phyloP scores from a whole-genome alignment of 1,140 invertebrate species.

The Marisa cornuarietis region DNA sequence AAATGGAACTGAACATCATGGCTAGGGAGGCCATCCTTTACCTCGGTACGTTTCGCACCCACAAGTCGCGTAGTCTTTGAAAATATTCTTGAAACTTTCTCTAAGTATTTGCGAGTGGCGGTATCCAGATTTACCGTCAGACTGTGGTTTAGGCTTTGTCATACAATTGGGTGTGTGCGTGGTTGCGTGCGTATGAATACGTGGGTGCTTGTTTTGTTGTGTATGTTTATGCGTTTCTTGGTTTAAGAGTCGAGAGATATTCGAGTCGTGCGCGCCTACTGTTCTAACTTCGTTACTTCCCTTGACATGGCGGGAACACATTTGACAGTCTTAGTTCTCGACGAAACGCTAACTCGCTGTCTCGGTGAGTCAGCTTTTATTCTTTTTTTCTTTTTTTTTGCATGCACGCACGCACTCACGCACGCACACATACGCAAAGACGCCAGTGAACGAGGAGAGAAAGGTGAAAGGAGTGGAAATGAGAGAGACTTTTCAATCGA shows the following conservation, averaged over 20 bases:
- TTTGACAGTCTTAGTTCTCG: constrained; percentile 74
- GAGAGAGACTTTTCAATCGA: no score
- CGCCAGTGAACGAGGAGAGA: no score
- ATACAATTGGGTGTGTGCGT: no score
- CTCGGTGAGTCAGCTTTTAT: constrained; percentile 49
- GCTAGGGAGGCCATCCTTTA: constrained; percentile 73
- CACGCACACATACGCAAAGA: no score
- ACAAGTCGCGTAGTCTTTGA: no score
- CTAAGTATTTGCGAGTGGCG: no score
- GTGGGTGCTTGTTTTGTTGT: not conserved
- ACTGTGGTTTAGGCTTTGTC: no score
- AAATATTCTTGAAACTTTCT: no score
- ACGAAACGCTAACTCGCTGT: constrained; percentile 63
- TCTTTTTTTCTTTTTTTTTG: not conserved
- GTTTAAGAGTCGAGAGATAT: constrained; percentile 69
- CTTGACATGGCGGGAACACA: constrained; percentile 83
- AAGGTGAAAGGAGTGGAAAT: no score
- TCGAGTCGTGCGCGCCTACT: constrained; percentile 73
- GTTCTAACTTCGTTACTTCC: constrained; percentile 80
- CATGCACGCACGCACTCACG: not conserved
- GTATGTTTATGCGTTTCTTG: not conserved
- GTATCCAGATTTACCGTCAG: no score
- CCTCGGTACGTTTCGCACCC: constrained; percentile 49
- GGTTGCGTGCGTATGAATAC: no score
- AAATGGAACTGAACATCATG: constrained; percentile 82